Evolutionary conservation across 2,113 vertebrate genomes (phyloP), one percentile per base, ranked within the genome.

Genomic region (Chaetorhynchus papuensis): DNA sequence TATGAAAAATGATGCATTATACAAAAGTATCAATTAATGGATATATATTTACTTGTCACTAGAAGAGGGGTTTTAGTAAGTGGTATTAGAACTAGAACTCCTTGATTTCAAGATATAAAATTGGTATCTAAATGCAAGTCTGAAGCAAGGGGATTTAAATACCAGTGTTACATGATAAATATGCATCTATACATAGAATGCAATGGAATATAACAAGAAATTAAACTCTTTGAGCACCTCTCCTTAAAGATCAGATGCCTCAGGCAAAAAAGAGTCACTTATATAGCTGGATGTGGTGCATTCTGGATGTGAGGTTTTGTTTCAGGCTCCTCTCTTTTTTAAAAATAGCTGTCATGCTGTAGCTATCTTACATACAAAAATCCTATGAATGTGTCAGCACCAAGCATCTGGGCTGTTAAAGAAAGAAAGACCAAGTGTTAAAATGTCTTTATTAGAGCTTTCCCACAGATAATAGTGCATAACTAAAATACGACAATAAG

Each of bases 321-420:
- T 96, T 84, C 80, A 82, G 60, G 52, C 21, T 92, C 47, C 59
- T 93, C 68, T 92, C 53, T 78, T 77, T 90, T 60, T 85, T 49
- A 90, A 96, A 91, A 88, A 96, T 87, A 93, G 63, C 60, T 92
- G 74, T 75, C 69, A 89, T 42, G 60, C 56, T 90, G 72, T 71
- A 93, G 76, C 85, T 94, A 60, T 92, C 49, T 86, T 56, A 78
- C 41, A 93, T 3, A 84, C 79, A 80, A 92, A 91, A 96, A 83
- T 71, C 56, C 52, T 83, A 66, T 22, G 4, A 96, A 88, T 16
- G 9, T 90, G 86, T 90, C 80, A 89, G 79, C 61, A 93, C 31
- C 60, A 90, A 95, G 93, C 88, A 94, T 91, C 87, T 97, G 91
- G 78, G 59, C 89, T 96, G 79, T 60, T 96, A 89, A 93, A 84